Evolutionary conservation across 2,113 vertebrate genomes (phyloP).

Genomic region (Hypocryptadius cinnamomeus): DNA sequence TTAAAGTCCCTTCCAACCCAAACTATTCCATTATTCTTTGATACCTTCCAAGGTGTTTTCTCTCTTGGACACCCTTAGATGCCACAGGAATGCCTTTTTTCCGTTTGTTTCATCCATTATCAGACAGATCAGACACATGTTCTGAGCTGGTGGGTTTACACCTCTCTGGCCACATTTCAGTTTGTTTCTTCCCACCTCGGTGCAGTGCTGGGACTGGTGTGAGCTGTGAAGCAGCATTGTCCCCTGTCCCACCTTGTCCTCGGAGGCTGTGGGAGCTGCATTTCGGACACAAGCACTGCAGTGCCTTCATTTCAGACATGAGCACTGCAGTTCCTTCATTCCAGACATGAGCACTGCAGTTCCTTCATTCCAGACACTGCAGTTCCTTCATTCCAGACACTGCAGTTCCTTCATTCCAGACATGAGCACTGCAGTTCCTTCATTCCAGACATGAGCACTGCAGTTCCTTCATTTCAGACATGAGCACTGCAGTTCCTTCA

Average conservation of each 20-base stretch:
- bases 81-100: not conserved
- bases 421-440: no score
- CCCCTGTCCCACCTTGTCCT: not conserved
- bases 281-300: fast-evolving
- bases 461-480: no score
- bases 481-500: no score
- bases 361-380: not conserved
- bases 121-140: not conserved
- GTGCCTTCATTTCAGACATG: no score
- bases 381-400: no score
- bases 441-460: no score
- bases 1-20: not conserved
- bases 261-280: not conserved
- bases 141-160: not conserved
- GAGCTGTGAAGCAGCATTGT: fast-evolving
- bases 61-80: not conserved
- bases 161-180: not conserved
- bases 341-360: no score
- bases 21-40: not conserved
- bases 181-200: not conserved
- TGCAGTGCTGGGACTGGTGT: not conserved
- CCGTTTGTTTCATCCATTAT: not conserved
- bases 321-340: no score
- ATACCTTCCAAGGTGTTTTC: not conserved
- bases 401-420: no score